A percentile compares a stretch with the other conserved stretches of the same genome.
Conservation (phyloP, 1,140 invertebrate species). For the Drosophila tani region DNA sequence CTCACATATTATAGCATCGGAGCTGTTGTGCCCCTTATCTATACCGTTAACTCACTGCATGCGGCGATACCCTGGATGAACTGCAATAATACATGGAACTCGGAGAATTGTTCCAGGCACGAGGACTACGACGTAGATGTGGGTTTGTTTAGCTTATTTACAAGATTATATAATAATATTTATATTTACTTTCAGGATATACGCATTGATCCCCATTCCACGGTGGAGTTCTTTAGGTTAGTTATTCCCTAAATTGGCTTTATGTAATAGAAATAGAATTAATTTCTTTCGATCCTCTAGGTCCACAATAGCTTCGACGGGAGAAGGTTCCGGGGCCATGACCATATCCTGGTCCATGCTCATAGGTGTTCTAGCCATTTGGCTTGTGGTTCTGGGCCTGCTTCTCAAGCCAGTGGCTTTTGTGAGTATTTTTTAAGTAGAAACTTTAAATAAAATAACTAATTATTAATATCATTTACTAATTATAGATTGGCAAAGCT, state of each 20-base stretch:
- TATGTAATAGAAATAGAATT: not conserved
- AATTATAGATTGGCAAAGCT: constrained; percentile 69
- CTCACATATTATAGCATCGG: constrained; percentile 73
- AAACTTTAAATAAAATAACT: not conserved
- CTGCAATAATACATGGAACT: constrained; percentile 78
- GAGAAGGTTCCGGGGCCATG: constrained; percentile 28
- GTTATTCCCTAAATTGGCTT: not conserved
- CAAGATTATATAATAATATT: too few species aligned
- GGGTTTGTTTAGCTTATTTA: constrained; percentile 1
- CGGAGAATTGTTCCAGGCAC: constrained; percentile 70
- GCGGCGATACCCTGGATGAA: constrained; percentile 74
- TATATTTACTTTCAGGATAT: constrained; percentile 12
- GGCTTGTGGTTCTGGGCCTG: constrained; percentile 57
- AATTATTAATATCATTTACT: not conserved
- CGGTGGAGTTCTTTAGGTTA: constrained; percentile 77
- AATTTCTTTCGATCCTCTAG: constrained; percentile 20
- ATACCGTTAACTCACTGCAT: constrained; percentile 67
- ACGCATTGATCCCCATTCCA: constrained; percentile 60
- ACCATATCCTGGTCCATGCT: constrained; percentile 69
- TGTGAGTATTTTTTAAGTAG: constrained; percentile 29
- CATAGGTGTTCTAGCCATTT: constrained; percentile 56
- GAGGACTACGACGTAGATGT: constrained; percentile 60
- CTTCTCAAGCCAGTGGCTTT: constrained; percentile 64
- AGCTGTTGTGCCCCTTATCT: constrained; percentile 76
- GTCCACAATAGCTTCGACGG: constrained; percentile 58